These are phyloP conservation scores for Papilio machaon DNA, from an alignment of 1,140 invertebrate genomes.

Conservation along the genomic window DNA sequence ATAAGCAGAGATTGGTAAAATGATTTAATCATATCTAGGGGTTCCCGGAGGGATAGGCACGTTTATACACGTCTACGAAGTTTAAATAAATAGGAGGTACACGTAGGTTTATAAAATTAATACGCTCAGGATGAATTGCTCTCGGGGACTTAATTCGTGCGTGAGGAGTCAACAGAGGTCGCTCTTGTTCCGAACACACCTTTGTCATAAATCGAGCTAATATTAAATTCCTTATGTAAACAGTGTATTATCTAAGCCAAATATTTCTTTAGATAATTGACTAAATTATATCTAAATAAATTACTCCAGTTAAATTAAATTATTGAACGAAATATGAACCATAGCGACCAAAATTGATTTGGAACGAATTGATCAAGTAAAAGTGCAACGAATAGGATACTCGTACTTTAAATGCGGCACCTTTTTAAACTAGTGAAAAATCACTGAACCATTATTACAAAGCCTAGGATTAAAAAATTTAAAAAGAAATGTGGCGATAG, in stretches of 20 bases:
- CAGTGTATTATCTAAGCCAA: neutral
- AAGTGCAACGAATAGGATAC: no score
- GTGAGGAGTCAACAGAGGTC: neutral
- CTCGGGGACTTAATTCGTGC: constrained; percentile 15
- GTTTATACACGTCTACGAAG: constrained; percentile 22
- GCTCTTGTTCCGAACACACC: neutral
- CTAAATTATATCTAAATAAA: no score
- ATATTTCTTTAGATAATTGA: neutral
- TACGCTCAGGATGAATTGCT: constrained; percentile 25
- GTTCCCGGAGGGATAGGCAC: neutral
- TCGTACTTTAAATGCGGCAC: no score
- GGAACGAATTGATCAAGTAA: no score
- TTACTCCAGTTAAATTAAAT: no score
- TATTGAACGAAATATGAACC: no score
- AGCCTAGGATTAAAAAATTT: no score
- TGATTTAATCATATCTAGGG: constrained; percentile 9
- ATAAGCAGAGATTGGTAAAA: neutral
- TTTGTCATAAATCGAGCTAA: neutral
- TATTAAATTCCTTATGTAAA: neutral
- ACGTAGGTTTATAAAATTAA: constrained; percentile 21
- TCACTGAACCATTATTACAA: no score
- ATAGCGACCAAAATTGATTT: no score
- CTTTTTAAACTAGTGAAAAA: no score
- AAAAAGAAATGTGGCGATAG: no score
- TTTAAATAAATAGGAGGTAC: constrained; percentile 22